Evolutionary conservation across 2,113 vertebrate genomes (phyloP), one percentile per base, ranked within the genome.

Genomic region (Strix uralensis): DNA sequence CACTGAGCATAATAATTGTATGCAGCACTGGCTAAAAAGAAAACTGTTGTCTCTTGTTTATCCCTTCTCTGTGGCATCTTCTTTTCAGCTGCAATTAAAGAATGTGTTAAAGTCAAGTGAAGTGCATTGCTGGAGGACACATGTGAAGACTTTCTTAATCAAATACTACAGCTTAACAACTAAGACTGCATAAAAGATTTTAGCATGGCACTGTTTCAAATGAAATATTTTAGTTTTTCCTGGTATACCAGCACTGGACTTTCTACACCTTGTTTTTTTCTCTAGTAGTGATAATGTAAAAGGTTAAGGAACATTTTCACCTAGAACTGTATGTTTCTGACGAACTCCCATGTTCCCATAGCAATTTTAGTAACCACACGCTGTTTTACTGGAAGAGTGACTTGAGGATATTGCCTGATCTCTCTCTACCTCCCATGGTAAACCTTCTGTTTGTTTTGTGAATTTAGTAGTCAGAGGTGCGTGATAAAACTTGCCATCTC

Each of bases 391-490:
- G 96, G 96, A 98, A 96, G 93, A 98, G 95, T 63, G 58, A 94
- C 96, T 98, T 92, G 96, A 98, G 94, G 91, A 97, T 97, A 86
- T 82, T 87, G 95, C 95, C 71, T 92, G 93, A 96, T 97, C 59
- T 87, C 80, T 95, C 75, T 77, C 51, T 86, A 51, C 96, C 95
- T 97, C 97, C 97, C 92, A 71, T 97, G 97, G 95, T 87, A 98
- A 97, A 86, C 96, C 97, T 97, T 98, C 95, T 97, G 96, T 97
- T 98, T 98, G 92, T 96, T 96, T 96, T 97, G 80, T 95, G 97
- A 97, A 95, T 97, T 97, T 96, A 92, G 83, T 96, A 95, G 94
- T 96, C 96, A 94, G 94, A 97, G 92, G 94, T 98, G 86, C 20
- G 0, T 82, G 88, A 93, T 96, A 95, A 97, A 97, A 96, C 83